Percentiles rank a stretch among this genome's conserved stretches.
Conservation (phyloP, 2,113 vertebrate species). For the Tamias sibiricus region DNA sequence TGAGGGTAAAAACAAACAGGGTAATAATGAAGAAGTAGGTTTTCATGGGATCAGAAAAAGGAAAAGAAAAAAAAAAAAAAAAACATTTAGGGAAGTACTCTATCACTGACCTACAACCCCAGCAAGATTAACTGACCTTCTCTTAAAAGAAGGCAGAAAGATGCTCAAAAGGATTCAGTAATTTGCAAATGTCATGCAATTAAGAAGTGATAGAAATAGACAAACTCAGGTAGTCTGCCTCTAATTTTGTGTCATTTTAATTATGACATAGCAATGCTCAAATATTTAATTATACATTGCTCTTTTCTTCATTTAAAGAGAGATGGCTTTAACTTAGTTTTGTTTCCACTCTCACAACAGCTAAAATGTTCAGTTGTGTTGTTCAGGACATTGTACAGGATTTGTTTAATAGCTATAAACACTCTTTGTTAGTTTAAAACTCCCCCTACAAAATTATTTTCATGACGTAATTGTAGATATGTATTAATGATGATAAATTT, state of each 20-base stretch:
- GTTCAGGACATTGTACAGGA: background rate
- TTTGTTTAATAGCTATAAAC: background rate
- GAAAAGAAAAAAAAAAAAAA: background rate
- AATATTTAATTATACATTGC: background rate
- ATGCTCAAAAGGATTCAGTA: background rate
- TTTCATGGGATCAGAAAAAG: background rate
- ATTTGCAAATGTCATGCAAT: background rate
- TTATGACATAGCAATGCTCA: background rate
- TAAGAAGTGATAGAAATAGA: background rate
- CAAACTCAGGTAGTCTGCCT: fast-evolving
- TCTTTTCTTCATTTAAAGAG: too few relatives aligned
- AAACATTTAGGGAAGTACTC: background rate
- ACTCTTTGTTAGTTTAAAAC: background rate
- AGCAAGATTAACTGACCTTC: too few relatives aligned
- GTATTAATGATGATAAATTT: background rate
- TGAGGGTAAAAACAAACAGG: background rate
- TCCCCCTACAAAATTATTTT: background rate
- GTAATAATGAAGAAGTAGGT: background rate
- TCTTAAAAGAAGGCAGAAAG: background rate
- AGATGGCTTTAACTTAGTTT: background rate
- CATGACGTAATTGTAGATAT: background rate
- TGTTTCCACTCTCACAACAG: background rate
- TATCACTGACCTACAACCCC: too few relatives aligned
- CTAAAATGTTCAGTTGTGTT: background rate
- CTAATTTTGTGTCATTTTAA: background rate